These are phyloP conservation scores for Achlya flavicornis DNA, from an alignment of 2,888 invertebrate species.

Conservation along the genomic window DNA sequence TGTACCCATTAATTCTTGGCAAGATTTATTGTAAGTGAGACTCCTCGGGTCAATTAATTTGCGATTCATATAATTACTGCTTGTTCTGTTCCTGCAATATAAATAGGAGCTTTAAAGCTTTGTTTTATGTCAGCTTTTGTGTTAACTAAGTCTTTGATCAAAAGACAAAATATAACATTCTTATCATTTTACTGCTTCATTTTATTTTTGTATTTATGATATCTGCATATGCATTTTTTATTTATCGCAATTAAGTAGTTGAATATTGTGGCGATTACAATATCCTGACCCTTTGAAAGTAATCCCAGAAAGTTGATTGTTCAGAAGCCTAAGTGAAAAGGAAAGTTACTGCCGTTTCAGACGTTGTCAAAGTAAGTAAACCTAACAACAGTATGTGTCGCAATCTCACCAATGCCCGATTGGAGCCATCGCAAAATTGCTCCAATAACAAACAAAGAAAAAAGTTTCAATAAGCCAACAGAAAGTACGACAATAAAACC, in stretches of 20 bases:
- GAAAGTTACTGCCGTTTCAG: conserved; percentile 1
- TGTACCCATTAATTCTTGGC: conserved; percentile 46
- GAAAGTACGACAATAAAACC: conserved; percentile 45
- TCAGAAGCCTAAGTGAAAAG: neutral
- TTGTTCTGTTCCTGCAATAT: conserved; percentile 28
- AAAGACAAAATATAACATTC: too few relatives aligned
- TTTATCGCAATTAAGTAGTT: neutral
- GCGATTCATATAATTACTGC: conserved; percentile 44
- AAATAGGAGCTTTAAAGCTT: conserved; percentile 9
- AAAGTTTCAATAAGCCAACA: conserved; percentile 49
- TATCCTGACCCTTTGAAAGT: neutral
- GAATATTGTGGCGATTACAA: neutral
- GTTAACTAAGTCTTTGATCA: neutral
- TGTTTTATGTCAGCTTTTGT: neutral
- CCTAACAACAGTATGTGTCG: conserved; percentile 15
- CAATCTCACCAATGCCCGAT: conserved; percentile 13
- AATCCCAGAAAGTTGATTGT: neutral
- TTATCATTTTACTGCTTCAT: too few relatives aligned
- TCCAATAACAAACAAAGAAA: conserved; percentile 35
- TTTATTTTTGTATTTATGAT: too few relatives aligned
- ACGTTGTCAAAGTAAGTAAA: conserved; percentile 9
- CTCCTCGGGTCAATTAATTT: conserved; percentile 48
- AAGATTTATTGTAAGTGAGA: conserved; percentile 49
- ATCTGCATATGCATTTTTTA: neutral
- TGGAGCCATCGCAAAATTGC: conserved; percentile 21